Conservation (phyloP, 2,113 vertebrate genomes). For the Sorex fumeus region DNA sequence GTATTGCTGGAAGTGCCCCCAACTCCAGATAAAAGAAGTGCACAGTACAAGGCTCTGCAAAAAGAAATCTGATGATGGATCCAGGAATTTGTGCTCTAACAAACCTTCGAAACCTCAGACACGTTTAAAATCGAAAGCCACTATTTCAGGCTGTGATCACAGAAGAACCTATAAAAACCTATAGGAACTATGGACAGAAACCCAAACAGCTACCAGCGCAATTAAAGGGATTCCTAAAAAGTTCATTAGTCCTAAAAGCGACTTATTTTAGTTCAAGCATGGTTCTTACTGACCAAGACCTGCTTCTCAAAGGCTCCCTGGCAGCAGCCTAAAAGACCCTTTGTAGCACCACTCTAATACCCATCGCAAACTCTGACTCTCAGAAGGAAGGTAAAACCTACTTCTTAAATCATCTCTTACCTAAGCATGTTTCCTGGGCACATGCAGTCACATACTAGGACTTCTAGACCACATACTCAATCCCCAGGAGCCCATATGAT, state of each 20-base stretch:
- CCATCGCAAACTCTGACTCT: not conserved
- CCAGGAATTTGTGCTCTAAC: conserved; percentile 11
- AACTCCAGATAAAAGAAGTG: no score
- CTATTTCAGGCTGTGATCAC: conserved; percentile 1
- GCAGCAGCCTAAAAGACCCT: not conserved
- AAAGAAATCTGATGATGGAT: not conserved
- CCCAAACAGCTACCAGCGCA: not conserved
- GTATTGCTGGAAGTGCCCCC: no score
- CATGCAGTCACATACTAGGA: not conserved
- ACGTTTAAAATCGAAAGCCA: conserved; percentile 6
- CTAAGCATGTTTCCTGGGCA: not conserved
- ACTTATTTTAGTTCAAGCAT: conserved; percentile 3
- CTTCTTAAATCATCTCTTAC: not conserved
- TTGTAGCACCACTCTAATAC: conserved; percentile 6
- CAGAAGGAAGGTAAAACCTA: conserved; percentile 28
- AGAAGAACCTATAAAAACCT: not conserved
- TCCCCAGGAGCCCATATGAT: not conserved
- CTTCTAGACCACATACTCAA: not conserved
- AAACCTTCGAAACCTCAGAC: conserved; percentile 3
- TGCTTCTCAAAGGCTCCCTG: not conserved
- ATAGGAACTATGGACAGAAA: not conserved
- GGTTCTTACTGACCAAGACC: not conserved
- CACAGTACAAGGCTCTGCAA: not conserved
- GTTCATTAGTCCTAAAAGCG: not conserved
- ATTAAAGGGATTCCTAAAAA: not conserved